Evolutionary conservation across 2,113 vertebrate genomes (phyloP).

Genomic region (Girardinichthys multiradiatus): DNA sequence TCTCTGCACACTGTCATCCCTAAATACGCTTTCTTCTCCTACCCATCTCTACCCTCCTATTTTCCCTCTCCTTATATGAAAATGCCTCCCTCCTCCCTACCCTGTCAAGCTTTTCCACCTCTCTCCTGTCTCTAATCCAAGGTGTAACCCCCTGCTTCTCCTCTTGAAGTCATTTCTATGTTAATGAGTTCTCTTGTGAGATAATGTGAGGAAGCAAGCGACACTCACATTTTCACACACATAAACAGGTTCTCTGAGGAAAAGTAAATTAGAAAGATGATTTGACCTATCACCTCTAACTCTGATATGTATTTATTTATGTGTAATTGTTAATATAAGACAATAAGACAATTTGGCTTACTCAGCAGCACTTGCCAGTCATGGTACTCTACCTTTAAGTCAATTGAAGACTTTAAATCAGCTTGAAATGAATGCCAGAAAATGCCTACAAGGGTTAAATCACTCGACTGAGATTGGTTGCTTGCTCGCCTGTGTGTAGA

Average conservation of each 20-base stretch:
- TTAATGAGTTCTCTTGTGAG: slow-evolving; percentile 83
- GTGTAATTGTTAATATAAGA: no score
- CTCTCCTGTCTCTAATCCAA: slow-evolving; percentile 57
- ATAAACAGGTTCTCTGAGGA: slow-evolving; percentile 18
- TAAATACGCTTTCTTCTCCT: no score
- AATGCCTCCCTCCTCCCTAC: slow-evolving; percentile 18
- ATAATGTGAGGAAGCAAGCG: slow-evolving; percentile 75
- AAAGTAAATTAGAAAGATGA: slow-evolving; percentile 62
- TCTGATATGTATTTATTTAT: slow-evolving; percentile 75
- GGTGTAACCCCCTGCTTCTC: slow-evolving; percentile 71
- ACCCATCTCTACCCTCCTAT: slow-evolving; percentile 12
- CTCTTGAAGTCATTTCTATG: slow-evolving; percentile 85
- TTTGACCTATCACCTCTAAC: slow-evolving; percentile 67
- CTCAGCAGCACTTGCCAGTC: background rate
- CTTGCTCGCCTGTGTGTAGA: background rate
- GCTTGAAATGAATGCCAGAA: background rate
- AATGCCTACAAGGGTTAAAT: background rate
- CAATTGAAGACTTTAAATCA: no score
- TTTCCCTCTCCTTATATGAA: background rate
- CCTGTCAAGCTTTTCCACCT: slow-evolving; percentile 12
- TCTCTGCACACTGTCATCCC: background rate
- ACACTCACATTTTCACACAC: slow-evolving; percentile 33
- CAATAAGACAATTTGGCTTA: no score
- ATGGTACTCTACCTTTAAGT: background rate
- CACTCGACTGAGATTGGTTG: background rate